A percentile compares a stretch with the other conserved stretches of the same genome.
Evolutionary conservation across 2,888 invertebrate genomes (phyloP).

Genomic region (Steinernema carpocapsae): DNA sequence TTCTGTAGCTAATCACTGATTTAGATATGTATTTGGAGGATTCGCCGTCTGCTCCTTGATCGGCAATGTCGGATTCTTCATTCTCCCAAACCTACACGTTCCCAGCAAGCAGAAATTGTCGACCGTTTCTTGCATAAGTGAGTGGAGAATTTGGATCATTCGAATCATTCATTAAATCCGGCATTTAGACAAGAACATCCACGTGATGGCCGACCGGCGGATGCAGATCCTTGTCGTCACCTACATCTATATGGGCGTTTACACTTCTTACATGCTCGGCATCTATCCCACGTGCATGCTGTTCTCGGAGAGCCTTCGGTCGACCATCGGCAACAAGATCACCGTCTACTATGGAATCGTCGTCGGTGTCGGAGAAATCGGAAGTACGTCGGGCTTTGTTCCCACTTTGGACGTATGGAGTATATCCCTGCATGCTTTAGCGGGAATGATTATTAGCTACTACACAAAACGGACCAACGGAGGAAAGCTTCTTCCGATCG

Average conservation of each 20-base stretch:
- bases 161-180: neutral
- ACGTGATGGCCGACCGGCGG: constrained; percentile 15
- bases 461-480: neutral
- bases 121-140: constrained; percentile 1
- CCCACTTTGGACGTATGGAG: neutral
- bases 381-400: neutral
- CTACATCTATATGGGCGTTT: neutral
- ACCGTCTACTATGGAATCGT: neutral
- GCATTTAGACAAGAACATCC: neutral
- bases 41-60: neutral
- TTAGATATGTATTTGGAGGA: constrained; percentile 21
- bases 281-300: constrained; percentile 28
- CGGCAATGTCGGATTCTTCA: constrained; percentile 9
- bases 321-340: constrained; percentile 1
- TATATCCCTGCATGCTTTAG: neutral
- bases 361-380: constrained; percentile 9
- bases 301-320: neutral
- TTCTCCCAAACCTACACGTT: neutral
- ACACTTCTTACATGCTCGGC: constrained; percentile 7
- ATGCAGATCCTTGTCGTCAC: neutral
- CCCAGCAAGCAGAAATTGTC: neutral
- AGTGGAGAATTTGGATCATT: neutral
- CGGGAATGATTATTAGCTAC: neutral
- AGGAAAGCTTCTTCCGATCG: constrained; percentile 5
- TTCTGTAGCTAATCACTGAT: neutral